phyloP scores from a whole-genome alignment of 2,888 invertebrate species.

The Tetramorium bicarinatum region DNA sequence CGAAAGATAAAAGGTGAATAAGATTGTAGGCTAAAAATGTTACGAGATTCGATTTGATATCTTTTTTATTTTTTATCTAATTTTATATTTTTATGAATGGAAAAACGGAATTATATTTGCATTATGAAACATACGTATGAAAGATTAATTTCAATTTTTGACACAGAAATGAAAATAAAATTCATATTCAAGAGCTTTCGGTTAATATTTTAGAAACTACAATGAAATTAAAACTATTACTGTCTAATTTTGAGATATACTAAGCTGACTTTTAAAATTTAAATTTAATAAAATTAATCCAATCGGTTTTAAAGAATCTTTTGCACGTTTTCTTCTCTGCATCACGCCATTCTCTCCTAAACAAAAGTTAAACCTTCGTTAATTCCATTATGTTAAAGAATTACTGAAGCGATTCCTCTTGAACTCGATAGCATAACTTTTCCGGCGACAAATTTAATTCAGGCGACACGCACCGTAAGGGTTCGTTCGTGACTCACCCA shows the following conservation, averaged over 20 bases:
- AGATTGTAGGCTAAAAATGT: background rate
- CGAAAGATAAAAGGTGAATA: background rate
- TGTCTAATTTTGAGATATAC: background rate
- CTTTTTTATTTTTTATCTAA: background rate
- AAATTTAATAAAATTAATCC: background rate
- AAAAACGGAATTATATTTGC: background rate
- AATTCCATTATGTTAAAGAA: slow-evolving; percentile 28
- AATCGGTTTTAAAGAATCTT: background rate
- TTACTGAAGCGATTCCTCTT: background rate
- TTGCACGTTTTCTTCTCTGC: background rate
- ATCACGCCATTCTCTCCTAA: background rate
- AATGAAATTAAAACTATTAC: background rate
- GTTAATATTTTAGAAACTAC: background rate
- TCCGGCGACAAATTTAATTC: slow-evolving; percentile 42
- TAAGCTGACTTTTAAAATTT: background rate
- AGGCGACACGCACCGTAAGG: slow-evolving; percentile 21
- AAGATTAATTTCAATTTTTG: background rate
- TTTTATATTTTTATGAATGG: background rate
- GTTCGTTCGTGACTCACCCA: background rate
- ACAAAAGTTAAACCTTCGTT: slow-evolving; percentile 19
- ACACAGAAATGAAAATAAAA: background rate
- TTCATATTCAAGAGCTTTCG: background rate
- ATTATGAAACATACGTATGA: background rate
- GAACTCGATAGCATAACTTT: slow-evolving; percentile 30
- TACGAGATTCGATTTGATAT: background rate